Evolutionary conservation across 23 tunicate genomes (phyloP).

Genomic region (Ciona savignyi): DNA sequence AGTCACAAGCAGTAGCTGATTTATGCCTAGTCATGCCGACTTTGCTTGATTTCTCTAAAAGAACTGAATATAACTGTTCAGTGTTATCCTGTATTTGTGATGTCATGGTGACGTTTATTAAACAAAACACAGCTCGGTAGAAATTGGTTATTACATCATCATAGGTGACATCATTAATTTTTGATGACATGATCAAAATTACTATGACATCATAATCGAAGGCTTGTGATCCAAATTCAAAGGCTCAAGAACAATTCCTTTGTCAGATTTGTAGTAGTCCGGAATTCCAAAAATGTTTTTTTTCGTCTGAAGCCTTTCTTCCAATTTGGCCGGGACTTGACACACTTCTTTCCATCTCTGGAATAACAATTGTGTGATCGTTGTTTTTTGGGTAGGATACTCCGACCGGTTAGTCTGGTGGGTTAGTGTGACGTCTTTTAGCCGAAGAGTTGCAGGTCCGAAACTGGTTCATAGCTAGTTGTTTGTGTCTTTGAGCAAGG

Average conservation of each 20-base stretch:
- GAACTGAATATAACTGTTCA: no score
- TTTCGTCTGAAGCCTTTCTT: background rate
- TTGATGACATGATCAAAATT: background rate
- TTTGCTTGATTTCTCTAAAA: background rate
- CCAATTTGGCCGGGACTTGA: slow-evolving; percentile 3
- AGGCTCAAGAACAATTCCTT: background rate
- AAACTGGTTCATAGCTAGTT: no score
- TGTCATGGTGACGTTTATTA: background rate
- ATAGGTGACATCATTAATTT: background rate
- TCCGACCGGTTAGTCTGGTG: no score
- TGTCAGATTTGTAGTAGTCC: no score
- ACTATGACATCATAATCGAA: background rate
- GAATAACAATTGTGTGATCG: no score
- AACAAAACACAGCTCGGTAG: no score
- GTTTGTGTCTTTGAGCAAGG: no score
- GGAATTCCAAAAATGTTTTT: slow-evolving; percentile 2
- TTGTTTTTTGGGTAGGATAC: no score
- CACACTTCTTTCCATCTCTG: slow-evolving; percentile 34
- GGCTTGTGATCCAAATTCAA: background rate
- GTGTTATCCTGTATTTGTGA: background rate
- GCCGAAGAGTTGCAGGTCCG: no score
- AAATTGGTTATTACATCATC: background rate
- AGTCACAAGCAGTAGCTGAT: background rate
- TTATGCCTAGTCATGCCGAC: background rate
- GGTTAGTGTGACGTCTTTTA: no score